Conservation (phyloP, 2,797 vertebrate genomes). For the Lophius americanus region DNA sequence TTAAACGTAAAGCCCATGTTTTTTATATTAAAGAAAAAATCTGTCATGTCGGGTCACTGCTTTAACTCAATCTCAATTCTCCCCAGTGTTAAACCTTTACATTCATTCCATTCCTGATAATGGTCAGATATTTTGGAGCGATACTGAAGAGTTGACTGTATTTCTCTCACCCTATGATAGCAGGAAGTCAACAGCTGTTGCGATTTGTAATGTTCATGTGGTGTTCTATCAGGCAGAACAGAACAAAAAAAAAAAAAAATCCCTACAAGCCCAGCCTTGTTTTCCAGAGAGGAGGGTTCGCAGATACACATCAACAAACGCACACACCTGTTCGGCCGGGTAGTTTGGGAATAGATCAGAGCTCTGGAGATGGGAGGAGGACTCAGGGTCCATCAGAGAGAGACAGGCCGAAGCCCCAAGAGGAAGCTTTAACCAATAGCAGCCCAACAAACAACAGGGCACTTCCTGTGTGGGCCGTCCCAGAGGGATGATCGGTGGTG, state of each 20-base stretch:
- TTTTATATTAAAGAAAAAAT: too few relatives aligned
- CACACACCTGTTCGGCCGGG: slow-evolving; percentile 59
- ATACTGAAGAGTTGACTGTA: slow-evolving; percentile 34
- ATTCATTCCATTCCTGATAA: background rate
- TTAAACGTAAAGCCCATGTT: too few relatives aligned
- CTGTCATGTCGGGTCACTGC: too few relatives aligned
- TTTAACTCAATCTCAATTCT: too few relatives aligned
- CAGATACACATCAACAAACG: slow-evolving; percentile 28
- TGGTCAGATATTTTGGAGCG: slow-evolving; percentile 7
- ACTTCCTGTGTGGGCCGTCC: slow-evolving; percentile 52
- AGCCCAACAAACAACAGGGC: slow-evolving; percentile 45
- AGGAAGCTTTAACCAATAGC: slow-evolving; percentile 61
- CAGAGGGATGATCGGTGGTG: slow-evolving; percentile 53
- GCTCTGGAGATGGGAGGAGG: slow-evolving; percentile 55
- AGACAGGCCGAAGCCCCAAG: slow-evolving; percentile 54
- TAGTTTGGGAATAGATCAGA: slow-evolving; percentile 66
- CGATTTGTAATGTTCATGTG: slow-evolving; percentile 57
- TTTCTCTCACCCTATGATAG: slow-evolving; percentile 12
- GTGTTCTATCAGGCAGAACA: slow-evolving; percentile 64
- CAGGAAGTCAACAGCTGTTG: slow-evolving; percentile 64
- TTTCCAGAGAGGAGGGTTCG: slow-evolving; percentile 32
- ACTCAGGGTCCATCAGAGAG: slow-evolving; percentile 52
- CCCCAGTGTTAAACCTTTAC: too few relatives aligned
- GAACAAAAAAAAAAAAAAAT: slow-evolving; percentile 21
- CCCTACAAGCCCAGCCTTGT: slow-evolving; percentile 60